Evolutionary conservation across 2,888 invertebrate genomes (phyloP).

Genomic region (Spodoptera picta): DNA sequence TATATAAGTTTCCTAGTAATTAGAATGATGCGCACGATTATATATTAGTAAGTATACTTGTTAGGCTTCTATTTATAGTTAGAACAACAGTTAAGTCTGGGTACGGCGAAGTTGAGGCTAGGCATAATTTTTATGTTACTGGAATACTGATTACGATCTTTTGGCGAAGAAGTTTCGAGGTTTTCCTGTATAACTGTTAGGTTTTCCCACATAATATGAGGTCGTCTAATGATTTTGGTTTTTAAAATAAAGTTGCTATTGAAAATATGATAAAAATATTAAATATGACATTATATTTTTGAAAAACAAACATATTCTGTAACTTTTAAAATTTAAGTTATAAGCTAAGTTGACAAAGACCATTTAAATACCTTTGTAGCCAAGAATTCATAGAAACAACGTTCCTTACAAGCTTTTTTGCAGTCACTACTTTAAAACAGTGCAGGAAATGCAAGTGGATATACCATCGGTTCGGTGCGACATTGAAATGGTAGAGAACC

Average conservation of each 20-base stretch:
- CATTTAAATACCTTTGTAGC: too few relatives aligned
- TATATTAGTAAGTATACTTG: conserved; percentile 6
- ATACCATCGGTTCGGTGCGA: conserved; percentile 68
- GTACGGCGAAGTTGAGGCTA: not conserved
- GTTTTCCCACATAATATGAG: too few relatives aligned
- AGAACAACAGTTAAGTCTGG: not conserved
- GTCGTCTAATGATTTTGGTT: too few relatives aligned
- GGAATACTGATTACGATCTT: not conserved
- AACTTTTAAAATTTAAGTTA: too few relatives aligned
- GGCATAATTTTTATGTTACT: conserved; percentile 13
- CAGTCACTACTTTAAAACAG: conserved; percentile 66
- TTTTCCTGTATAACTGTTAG: too few relatives aligned
- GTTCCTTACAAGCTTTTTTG: conserved; percentile 48
- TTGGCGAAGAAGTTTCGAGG: too few relatives aligned
- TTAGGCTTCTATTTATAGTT: conserved; percentile 21
- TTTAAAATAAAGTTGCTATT: too few relatives aligned
- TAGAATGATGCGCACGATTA: conserved; percentile 21
- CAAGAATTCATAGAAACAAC: too few relatives aligned
- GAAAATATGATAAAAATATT: too few relatives aligned
- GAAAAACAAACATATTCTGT: too few relatives aligned
- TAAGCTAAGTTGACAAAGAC: too few relatives aligned
- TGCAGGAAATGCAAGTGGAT: conserved; percentile 81
- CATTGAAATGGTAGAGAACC: conserved; percentile 71
- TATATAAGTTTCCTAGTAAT: conserved; percentile 17
- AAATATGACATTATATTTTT: too few relatives aligned